Base-by-base conservation (phyloP, 2,888 invertebrate genomes). In the Resseliella maxima region DNA sequence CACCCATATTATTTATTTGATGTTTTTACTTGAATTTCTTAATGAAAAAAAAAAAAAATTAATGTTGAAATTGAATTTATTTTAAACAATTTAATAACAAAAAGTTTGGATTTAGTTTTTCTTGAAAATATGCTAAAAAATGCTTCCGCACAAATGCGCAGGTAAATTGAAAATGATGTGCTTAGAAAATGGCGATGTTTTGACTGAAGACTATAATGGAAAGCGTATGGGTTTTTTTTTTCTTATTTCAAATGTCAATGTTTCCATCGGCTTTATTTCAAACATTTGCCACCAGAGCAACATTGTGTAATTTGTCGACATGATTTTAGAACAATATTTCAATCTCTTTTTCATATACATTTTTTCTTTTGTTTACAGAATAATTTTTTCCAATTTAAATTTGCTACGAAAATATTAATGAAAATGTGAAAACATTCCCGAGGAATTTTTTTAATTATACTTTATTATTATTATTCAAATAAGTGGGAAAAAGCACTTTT, bases 111-210 rank as follows among this genome's bases (percentile, higher is more conserved):
- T 50, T 12, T 18, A 15, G 3, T n/a, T 27, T 72, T 72, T 1
- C 12, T 31, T 15, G 3, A 72, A 35, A 31, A 31, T 72, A 31
- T 72, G n/a, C n/a, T n/a, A n/a, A 1, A 38, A 83, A 38, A 83
- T 2, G 21, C 15, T 83, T 27, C 15, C 83, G n/a, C 5, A 0
- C 38, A 83, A 83, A 83, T n/a, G 83, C 83, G 12, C 83, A 83
- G 38, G 83, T 38, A 38, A 38, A 38, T 83, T 38, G 31, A 38
- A 31, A 83, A n/a, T 83, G 81, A 59, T 24, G n/a, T 35, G 0
- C 83, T 83, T 38, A 83, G 83, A 83, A 83, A 83, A 83, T 83
- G 83, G 83, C 83, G 83, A 83, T 83, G 83, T 83, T 72, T 83
- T 83, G 83, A 83, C 83, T 83, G 24, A 18, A 72, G 72, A 15